Conservation (phyloP, 2,113 vertebrate species). For the Solea solea region DNA sequence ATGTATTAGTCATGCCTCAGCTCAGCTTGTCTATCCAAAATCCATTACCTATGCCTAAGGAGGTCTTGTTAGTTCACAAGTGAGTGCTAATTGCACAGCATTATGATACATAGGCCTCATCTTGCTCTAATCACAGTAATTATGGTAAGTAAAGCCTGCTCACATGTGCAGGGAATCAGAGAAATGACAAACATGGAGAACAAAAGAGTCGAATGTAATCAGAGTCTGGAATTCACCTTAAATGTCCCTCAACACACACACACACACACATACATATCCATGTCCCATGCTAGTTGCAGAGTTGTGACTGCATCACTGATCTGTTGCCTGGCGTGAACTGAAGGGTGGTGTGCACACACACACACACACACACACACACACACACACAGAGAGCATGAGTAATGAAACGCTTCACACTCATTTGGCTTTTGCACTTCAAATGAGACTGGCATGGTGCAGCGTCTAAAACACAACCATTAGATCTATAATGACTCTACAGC, state of each 20-base stretch:
- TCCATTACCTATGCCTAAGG: slow-evolving; percentile 76
- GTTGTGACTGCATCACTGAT: slow-evolving; percentile 72
- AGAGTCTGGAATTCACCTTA: slow-evolving; percentile 17
- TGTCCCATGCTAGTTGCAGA: slow-evolving; percentile 47
- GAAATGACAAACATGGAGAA: slow-evolving; percentile 34
- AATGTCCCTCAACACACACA: slow-evolving; percentile 39
- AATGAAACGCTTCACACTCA: slow-evolving; percentile 79
- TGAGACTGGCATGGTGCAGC: slow-evolving; percentile 70
- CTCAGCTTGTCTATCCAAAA: slow-evolving; percentile 69
- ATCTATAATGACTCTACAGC: slow-evolving; percentile 83
- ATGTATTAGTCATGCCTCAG: slow-evolving; percentile 71
- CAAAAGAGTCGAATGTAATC: slow-evolving; percentile 49
- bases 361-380: too few relatives aligned
- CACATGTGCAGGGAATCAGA: slow-evolving; percentile 47
- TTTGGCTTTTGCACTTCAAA: slow-evolving; percentile 80
- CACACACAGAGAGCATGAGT: slow-evolving; percentile 65
- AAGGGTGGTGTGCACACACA: slow-evolving; percentile 8
- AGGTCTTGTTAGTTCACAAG: slow-evolving; percentile 73
- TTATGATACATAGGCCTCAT: slow-evolving; percentile 74
- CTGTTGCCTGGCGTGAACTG: slow-evolving; percentile 56
- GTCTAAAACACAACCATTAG: slow-evolving; percentile 83
- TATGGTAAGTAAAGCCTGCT: slow-evolving; percentile 58
- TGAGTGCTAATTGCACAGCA: slow-evolving; percentile 72
- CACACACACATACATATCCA: slow-evolving; percentile 4
- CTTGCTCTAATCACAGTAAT: slow-evolving; percentile 73